Conservation (phyloP, 2,888 invertebrate genomes). For the Penaeus monodon region DNA sequence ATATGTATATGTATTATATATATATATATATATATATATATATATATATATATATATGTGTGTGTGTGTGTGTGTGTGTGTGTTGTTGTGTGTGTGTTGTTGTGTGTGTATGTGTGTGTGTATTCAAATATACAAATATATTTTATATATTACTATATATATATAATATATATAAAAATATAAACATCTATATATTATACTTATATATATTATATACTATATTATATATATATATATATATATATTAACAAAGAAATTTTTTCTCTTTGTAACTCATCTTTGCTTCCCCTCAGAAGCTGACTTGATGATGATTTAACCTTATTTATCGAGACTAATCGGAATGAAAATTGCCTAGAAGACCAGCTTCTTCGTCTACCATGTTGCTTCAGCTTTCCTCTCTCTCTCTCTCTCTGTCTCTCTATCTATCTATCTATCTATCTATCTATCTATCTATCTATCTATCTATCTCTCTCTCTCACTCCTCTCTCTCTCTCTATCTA, state of each 20-base stretch:
- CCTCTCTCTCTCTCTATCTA: constrained; percentile 11
- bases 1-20: too few relatives aligned
- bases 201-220: neutral
- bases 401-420: constrained; percentile 15
- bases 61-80: neutral
- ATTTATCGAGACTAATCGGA: too few relatives aligned
- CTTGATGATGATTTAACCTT: too few relatives aligned
- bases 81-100: too few relatives aligned
- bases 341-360: too few relatives aligned
- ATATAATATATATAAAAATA: neutral
- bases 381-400: neutral
- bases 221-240: neutral
- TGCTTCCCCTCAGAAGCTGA: too few relatives aligned
- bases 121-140: too few relatives aligned
- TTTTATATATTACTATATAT: neutral
- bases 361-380: too few relatives aligned
- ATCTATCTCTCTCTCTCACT: neutral
- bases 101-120: neutral
- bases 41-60: neutral
- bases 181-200: neutral
- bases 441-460: neutral
- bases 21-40: constrained; percentile 31
- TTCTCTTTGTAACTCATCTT: neutral
- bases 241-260: too few relatives aligned
- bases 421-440: neutral